phyloP scores from a whole-genome alignment of 2,113 vertebrate genomes.

The Gallinago paraguaiae region DNA sequence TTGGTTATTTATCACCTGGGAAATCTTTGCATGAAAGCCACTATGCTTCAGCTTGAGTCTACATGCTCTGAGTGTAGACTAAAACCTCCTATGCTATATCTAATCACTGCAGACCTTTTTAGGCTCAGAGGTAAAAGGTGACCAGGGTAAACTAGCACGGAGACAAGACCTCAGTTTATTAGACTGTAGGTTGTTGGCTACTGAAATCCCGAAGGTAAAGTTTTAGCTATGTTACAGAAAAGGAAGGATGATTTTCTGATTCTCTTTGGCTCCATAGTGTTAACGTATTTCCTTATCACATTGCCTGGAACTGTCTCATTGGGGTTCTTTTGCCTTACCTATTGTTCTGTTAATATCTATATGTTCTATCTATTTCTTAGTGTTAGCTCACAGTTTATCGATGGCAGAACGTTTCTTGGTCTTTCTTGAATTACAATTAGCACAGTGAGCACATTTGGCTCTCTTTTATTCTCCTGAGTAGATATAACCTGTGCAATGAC shows the following conservation, averaged over 20 bases:
- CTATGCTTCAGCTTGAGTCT: neutral
- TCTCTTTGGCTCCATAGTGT: neutral
- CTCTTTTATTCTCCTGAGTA: neutral
- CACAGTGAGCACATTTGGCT: neutral
- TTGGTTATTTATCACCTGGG: neutral
- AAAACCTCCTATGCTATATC: neutral
- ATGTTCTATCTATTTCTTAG: neutral
- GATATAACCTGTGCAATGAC: neutral
- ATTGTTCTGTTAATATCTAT: neutral
- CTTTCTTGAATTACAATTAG: neutral
- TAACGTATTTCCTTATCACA: neutral
- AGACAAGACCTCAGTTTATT: neutral
- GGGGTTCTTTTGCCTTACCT: neutral
- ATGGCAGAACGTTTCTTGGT: neutral
- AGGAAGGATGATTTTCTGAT: neutral
- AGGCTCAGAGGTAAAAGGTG: neutral
- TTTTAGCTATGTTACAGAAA: neutral
- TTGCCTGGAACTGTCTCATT: neutral
- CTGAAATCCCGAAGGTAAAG: neutral
- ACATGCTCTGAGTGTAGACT: neutral
- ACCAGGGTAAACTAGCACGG: fast-evolving
- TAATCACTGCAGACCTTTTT: neutral
- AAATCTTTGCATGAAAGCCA: neutral
- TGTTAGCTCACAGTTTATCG: neutral
- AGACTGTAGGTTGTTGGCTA: neutral